Percentiles rank a stretch among this genome's conserved stretches.
These are phyloP conservation scores for Palaemon carinicauda DNA, from an alignment of 1,140 invertebrate species.

Conservation along the genomic window DNA sequence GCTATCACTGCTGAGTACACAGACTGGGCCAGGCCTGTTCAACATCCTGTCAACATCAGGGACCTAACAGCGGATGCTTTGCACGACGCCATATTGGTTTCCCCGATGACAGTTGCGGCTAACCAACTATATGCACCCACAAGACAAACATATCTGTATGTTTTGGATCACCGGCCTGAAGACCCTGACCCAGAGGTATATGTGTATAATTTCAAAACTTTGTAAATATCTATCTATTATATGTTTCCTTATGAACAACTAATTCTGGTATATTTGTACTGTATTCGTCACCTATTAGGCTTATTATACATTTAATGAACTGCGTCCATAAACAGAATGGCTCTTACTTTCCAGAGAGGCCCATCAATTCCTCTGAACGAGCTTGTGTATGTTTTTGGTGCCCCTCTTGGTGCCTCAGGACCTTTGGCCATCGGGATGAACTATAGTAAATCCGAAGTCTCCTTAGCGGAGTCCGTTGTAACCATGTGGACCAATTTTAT, in stretches of 20 bases:
- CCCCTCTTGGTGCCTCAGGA: constrained; percentile 67
- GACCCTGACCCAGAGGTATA: constrained; percentile 88
- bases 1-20: constrained; percentile 97
- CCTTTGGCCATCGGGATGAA: constrained; percentile 65
- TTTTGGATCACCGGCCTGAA: constrained; percentile 87
- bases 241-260: too few species aligned
- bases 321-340: not conserved
- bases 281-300: too few species aligned
- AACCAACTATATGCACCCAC: constrained; percentile 69
- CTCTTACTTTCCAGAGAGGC: not conserved
- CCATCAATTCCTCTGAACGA: constrained; percentile 66
- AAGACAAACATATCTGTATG: constrained; percentile 85
- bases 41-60: constrained; percentile 90
- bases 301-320: too few species aligned
- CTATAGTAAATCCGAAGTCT: constrained; percentile 79
- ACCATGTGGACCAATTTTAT: constrained; percentile 69
- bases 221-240: too few species aligned
- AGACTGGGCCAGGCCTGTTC: constrained; percentile 91
- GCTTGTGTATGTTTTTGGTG: constrained; percentile 88
- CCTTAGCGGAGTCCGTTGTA: constrained; percentile 78
- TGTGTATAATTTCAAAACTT: not conserved
- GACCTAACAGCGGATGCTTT: constrained; percentile 91
- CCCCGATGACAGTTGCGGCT: constrained; percentile 83
- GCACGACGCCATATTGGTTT: constrained; percentile 90
- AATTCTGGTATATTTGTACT: too few species aligned